A percentile compares a stretch with the other conserved stretches of the same genome.
phyloP scores from a whole-genome alignment of 1,140 invertebrate genomes.

The Cydia amplana region DNA sequence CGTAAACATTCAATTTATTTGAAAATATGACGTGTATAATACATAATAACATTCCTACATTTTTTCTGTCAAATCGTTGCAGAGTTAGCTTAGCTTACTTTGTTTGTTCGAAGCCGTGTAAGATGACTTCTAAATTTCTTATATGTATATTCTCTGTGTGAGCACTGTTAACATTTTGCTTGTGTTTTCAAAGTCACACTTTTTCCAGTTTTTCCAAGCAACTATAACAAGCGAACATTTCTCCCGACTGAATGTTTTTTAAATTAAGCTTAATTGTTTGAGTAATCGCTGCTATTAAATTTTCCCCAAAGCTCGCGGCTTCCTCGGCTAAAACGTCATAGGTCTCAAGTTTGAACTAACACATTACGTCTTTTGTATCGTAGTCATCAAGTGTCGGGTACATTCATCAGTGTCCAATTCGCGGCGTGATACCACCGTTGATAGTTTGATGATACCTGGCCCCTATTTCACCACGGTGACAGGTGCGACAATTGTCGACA shows the following conservation, averaged over 20 bases:
- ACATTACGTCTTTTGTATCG: neutral
- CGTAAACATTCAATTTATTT: too few relatives aligned
- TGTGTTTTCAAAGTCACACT: neutral
- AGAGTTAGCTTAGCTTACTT: too few relatives aligned
- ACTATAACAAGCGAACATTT: neutral
- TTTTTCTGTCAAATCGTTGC: too few relatives aligned
- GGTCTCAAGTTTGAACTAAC: neutral
- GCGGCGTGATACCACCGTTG: slow-evolving; percentile 1
- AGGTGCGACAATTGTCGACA: too few relatives aligned
- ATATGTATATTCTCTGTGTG: too few relatives aligned
- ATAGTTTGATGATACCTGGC: too few relatives aligned
- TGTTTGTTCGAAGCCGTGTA: too few relatives aligned
- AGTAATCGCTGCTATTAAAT: slow-evolving; percentile 13
- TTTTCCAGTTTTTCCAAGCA: neutral
- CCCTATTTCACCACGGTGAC: too few relatives aligned
- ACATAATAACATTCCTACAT: too few relatives aligned
- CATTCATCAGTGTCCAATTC: slow-evolving; percentile 11
- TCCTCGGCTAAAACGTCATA: neutral
- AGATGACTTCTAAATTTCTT: too few relatives aligned
- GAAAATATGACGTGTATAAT: too few relatives aligned
- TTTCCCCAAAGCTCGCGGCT: neutral
- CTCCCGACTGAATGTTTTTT: neutral
- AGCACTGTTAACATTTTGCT: too few relatives aligned
- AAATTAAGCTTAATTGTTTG: slow-evolving; percentile 17
- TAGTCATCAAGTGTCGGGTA: slow-evolving; percentile 1